phyloP scores from a whole-genome alignment of 2,888 invertebrate genomes.

The Scotopteryx bipunctaria region DNA sequence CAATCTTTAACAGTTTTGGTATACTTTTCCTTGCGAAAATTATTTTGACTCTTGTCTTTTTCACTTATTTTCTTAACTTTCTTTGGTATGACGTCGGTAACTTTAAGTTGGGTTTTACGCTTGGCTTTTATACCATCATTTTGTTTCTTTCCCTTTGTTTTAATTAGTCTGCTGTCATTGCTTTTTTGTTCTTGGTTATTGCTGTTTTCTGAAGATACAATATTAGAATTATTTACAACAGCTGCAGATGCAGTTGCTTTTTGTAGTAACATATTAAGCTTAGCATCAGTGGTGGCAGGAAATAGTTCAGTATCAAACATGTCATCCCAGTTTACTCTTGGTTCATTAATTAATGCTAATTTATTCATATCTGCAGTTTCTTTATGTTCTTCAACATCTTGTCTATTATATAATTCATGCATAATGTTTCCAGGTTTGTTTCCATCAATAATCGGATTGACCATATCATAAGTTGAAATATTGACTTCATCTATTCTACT shows the following conservation, averaged over 20 bases:
- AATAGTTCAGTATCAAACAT: slow-evolving; percentile 65
- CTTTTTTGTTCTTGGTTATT: not conserved
- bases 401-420: not conserved
- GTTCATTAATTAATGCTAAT: not conserved
- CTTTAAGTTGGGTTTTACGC: slow-evolving; percentile 37
- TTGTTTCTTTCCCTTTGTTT: slow-evolving; percentile 3
- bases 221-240: slow-evolving; percentile 8
- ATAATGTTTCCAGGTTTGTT: slow-evolving; percentile 1
- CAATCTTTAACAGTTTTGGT: slow-evolving; percentile 63
- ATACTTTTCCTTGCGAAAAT: slow-evolving; percentile 57
- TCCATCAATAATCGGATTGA: slow-evolving; percentile 9
- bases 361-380: not conserved
- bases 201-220: not conserved
- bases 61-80: slow-evolving; percentile 43
- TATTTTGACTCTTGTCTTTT: slow-evolving; percentile 26
- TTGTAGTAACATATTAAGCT: slow-evolving; percentile 15
- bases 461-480: slow-evolving; percentile 14
- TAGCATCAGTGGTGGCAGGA: slow-evolving; percentile 17
- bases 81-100: slow-evolving; percentile 36
- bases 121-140: slow-evolving; percentile 20
- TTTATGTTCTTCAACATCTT: not conserved
- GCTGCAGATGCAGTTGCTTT: not conserved
- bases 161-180: not conserved
- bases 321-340: slow-evolving; percentile 51
- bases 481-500: not conserved